A percentile compares a stretch with the other conserved stretches of the same genome.
phyloP scores from a whole-genome alignment of 2,888 invertebrate genomes.

The Neoaliturus tenellus region DNA sequence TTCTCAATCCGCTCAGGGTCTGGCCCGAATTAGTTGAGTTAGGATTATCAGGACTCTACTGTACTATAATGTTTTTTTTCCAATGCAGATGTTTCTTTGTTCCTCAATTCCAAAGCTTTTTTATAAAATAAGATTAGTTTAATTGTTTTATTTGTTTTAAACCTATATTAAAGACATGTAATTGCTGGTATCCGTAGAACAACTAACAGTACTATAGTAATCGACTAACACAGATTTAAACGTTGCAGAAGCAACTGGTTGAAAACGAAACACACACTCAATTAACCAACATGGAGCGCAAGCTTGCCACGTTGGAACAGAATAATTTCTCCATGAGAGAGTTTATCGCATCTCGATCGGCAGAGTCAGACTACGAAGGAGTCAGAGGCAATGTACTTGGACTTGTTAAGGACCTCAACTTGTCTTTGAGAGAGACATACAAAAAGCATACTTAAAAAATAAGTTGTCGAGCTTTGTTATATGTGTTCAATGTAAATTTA shows the following conservation, averaged over 20 bases:
- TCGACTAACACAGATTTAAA: background rate
- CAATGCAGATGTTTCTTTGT: too few species aligned
- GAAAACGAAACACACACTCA: conserved; percentile 84
- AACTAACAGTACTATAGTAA: too few species aligned
- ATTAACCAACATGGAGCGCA: conserved; percentile 82
- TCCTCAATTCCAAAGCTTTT: too few species aligned
- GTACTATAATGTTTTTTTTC: too few species aligned
- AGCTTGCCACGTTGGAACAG: conserved; percentile 80
- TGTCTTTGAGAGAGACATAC: conserved; percentile 27
- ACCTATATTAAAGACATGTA: too few species aligned
- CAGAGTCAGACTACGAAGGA: conserved; percentile 81
- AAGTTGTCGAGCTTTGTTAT: background rate
- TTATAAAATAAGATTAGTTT: too few species aligned
- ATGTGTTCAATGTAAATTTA: conserved; percentile 1
- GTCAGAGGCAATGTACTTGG: conserved; percentile 77
- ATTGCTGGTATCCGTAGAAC: too few species aligned
- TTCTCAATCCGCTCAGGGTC: too few species aligned
- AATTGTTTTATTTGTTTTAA: too few species aligned
- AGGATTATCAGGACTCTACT: too few species aligned
- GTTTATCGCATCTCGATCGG: conserved; percentile 80
- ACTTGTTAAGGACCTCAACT: conserved; percentile 69
- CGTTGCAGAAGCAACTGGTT: conserved; percentile 76
- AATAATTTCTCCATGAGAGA: conserved; percentile 81
- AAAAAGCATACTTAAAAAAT: conserved; percentile 14
- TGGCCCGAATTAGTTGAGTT: too few species aligned